These are phyloP conservation scores for Saccopteryx bilineata DNA, from an alignment of 2,113 vertebrate species.

Conservation along the genomic window DNA sequence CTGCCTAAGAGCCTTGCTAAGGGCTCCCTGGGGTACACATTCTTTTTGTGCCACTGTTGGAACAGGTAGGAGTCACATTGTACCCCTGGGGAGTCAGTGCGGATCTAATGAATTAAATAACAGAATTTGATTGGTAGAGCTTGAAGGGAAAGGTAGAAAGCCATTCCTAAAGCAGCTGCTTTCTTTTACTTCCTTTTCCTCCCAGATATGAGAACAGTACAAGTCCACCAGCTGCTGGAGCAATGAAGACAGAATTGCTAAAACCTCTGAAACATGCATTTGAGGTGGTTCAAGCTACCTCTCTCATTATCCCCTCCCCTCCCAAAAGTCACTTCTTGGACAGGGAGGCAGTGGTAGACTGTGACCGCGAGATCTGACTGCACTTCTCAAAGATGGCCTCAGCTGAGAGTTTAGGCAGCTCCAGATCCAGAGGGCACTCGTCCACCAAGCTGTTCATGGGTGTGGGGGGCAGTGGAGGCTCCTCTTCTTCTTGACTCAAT, in stretches of 20 bases:
- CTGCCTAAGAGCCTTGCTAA: neutral
- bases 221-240: neutral
- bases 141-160: conserved; percentile 11
- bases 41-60: neutral
- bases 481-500: conserved; percentile 88
- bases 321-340: conserved; percentile 74
- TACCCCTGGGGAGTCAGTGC: neutral
- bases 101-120: conserved; percentile 72
- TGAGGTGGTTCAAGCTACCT: neutral
- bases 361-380: conserved; percentile 85
- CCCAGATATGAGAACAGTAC: neutral
- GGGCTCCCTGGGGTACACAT: neutral
- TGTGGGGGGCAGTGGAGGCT: conserved; percentile 91
- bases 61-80: neutral
- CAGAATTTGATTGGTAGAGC: neutral
- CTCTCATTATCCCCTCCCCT: neutral
- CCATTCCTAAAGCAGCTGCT: conserved; percentile 40
- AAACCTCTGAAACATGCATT: conserved; percentile 71
- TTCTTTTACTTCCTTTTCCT: conserved; percentile 44
- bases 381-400: conserved; percentile 93
- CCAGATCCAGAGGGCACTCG: conserved; percentile 94
- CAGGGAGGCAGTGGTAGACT: conserved; percentile 38
- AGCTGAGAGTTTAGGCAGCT: conserved; percentile 91
- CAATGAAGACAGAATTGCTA: neutral
- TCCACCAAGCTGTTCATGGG: conserved; percentile 99